Evolutionary conservation across 2,113 vertebrate species (phyloP).

Genomic region (Sarotherodon lohbergeri): DNA sequence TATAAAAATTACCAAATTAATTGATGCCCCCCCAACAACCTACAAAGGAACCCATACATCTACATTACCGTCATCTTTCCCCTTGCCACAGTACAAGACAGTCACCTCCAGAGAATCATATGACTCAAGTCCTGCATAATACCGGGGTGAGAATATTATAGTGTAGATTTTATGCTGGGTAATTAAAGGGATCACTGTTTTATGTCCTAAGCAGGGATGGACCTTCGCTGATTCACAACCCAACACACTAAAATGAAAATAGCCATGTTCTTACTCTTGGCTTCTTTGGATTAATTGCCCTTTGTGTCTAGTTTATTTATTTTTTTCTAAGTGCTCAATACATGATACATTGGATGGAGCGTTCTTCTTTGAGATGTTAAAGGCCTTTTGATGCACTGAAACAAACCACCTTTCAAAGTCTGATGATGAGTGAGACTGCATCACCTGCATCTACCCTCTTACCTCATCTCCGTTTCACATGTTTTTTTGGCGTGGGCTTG

Average conservation of each 20-base stretch:
- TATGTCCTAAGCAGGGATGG: constrained; percentile 56
- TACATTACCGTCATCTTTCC: constrained; percentile 51
- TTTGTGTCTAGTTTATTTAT: constrained; percentile 38
- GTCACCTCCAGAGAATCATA: constrained; percentile 61
- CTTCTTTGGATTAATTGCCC: constrained; percentile 47
- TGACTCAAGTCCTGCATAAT: constrained; percentile 46
- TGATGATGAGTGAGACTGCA: constrained; percentile 25
- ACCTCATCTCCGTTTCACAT: constrained; percentile 17
- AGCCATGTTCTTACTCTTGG: constrained; percentile 36
- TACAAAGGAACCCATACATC: constrained; percentile 56
- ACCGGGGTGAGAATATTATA: constrained; percentile 53
- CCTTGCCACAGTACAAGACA: constrained; percentile 32
- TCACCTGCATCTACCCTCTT: constrained; percentile 30
- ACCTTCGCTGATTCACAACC: constrained; percentile 56
- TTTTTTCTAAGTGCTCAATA: constrained; percentile 20
- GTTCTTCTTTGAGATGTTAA: constrained; percentile 15
- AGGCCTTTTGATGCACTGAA: constrained; percentile 10
- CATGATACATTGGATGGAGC: neutral
- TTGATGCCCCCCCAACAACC: constrained; percentile 49
- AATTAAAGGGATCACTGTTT: constrained; percentile 68
- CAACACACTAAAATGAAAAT: constrained; percentile 37
- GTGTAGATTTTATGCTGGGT: constrained; percentile 62
- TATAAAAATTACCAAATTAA: constrained; percentile 61
- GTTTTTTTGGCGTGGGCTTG: neutral
- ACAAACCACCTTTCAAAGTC: constrained; percentile 30